A percentile compares a stretch with the other conserved stretches of the same genome.
Conservation (phyloP, 1,140 invertebrate genomes). For the Metopolophium dirhodum region DNA sequence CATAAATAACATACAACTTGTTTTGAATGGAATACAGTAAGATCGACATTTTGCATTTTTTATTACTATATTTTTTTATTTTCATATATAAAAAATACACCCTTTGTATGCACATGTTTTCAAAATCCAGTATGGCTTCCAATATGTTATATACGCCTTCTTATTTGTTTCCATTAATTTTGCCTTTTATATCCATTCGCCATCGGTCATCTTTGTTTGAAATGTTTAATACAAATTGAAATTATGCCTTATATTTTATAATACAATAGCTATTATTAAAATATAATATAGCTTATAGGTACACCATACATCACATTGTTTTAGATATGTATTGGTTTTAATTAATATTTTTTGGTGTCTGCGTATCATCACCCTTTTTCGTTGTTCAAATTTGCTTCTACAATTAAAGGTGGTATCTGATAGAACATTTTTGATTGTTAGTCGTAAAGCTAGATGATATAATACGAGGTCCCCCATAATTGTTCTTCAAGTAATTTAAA, state of each 20-base stretch:
- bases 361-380: neutral
- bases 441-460: neutral
- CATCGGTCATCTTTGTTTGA: neutral
- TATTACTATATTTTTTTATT: neutral
- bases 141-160: neutral
- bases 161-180: neutral
- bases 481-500: no score
- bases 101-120: constrained; percentile 24
- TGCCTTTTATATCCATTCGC: neutral
- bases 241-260: neutral
- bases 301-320: neutral
- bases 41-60: neutral
- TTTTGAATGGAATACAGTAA: neutral
- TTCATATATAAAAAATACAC: constrained; percentile 7
- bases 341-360: neutral
- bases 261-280: neutral
- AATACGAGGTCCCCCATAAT: no score
- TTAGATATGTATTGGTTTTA: neutral
- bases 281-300: neutral
- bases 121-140: constrained; percentile 27
- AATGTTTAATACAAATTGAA: neutral
- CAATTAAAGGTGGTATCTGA: neutral
- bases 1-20: constrained; percentile 31
- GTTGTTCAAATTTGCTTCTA: neutral
- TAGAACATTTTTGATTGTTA: neutral